Evolutionary conservation across 2,888 invertebrate species (phyloP).

Genomic region (Eupithecia vulgata): DNA sequence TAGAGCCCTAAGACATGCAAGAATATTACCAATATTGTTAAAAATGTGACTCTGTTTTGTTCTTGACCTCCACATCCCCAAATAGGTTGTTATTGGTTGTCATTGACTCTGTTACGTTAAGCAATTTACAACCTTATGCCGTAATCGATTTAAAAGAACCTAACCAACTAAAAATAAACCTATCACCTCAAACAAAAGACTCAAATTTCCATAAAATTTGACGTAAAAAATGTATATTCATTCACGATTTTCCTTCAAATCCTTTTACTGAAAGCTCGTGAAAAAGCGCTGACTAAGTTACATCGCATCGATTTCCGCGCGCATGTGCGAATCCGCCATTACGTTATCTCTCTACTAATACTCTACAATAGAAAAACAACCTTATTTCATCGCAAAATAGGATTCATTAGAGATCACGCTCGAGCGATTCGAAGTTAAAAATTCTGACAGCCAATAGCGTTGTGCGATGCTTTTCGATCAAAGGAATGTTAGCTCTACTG

Average conservation of each 20-base stretch:
- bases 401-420: background rate
- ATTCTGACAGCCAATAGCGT: constrained; percentile 1
- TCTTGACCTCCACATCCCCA: background rate
- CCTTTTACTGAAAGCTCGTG: constrained; percentile 32
- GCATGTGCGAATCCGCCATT: constrained; percentile 64
- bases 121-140: background rate
- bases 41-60: background rate
- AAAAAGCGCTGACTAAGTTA: constrained; percentile 46
- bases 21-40: background rate
- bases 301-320: constrained; percentile 74
- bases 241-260: constrained; percentile 27
- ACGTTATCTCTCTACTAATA: constrained; percentile 7
- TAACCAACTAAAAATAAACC: constrained; percentile 9
- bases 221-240: constrained; percentile 27
- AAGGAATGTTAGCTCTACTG: background rate
- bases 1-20: background rate
- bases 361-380: constrained; percentile 2
- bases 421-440: background rate
- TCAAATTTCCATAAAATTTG: constrained; percentile 9
- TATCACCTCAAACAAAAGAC: constrained; percentile 11
- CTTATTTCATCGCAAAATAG: background rate
- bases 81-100: background rate
- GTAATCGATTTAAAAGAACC: background rate
- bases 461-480: background rate
- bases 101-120: background rate